Base-by-base conservation (phyloP, 2,797 vertebrate species). In the Sebastes itinus region DNA sequence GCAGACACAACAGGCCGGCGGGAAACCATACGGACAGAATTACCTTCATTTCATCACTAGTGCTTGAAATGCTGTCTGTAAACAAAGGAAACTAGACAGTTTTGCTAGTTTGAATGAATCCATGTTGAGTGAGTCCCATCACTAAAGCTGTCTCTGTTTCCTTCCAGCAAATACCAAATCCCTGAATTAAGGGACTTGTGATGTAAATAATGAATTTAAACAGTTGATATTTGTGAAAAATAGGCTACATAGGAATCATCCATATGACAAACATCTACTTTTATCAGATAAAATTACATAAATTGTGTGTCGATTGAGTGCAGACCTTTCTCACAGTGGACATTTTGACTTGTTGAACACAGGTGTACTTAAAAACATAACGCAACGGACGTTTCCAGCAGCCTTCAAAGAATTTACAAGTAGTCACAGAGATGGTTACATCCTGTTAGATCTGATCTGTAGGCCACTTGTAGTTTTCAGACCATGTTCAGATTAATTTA, bases 11-110 rank as follows among this genome's bases (percentile, higher is more conserved):
- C 78, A 93, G 88, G 93, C 92, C 88, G 81, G 89, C 79, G 89
- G 89, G 89, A 93, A 91, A 94, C 92, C 91, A 95, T 72, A 91
- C 68, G 92, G 71, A 93, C 87, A 93, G 72, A 92, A 86, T 94
- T 87, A 94, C 81, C 94, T 93, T 94, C 82, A 89, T 82, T 82
- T 87, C 59, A 80, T 80, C 60, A 77, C 67, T 67, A 68, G 54
- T 27, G 22, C 62, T 83, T 74, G 35, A 80, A 70, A 75, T 61
- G 63, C 74, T 81, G 61, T 78, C 56, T 87, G 65, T 63, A 52
- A 81, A 81, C 72, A 88, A 55, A 77, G 72, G 55, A 49, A 68
- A 46, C 71, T 71, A 9, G 27, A 85, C 58, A 72, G 35, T n/a
- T 80, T 66, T 6, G 75, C 73, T 75, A 4, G 64, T 78, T 81